phyloP scores from a whole-genome alignment of 2,888 invertebrate species.

The Heteromurus nitidus region DNA sequence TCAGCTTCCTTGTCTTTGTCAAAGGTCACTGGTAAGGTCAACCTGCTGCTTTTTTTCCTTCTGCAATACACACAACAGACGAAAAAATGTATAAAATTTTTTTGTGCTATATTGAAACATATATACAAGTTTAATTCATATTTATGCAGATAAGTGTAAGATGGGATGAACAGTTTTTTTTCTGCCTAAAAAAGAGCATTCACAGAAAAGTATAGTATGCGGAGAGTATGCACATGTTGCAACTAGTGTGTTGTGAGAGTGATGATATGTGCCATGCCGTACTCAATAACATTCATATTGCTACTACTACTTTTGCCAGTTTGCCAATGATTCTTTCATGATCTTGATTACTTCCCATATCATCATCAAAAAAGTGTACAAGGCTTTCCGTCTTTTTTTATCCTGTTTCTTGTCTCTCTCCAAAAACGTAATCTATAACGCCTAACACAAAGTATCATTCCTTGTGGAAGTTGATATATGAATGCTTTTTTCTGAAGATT shows the following conservation, averaged over 20 bases:
- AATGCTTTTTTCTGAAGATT: no score
- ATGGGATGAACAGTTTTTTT: slow-evolving; percentile 8
- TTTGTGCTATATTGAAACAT: neutral
- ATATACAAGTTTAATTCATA: slow-evolving; percentile 14
- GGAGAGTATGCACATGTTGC: neutral
- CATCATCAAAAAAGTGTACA: slow-evolving; percentile 49
- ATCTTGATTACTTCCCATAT: slow-evolving; percentile 47
- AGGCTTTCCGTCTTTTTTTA: slow-evolving; percentile 64
- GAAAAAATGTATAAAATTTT: neutral
- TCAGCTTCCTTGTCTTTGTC: slow-evolving; percentile 66
- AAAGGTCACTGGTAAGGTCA: slow-evolving; percentile 65
- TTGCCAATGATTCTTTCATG: slow-evolving; percentile 23
- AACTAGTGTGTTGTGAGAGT: neutral
- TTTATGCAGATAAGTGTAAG: neutral
- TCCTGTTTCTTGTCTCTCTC: slow-evolving; percentile 22
- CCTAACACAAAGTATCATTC: no score
- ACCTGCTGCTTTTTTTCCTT: slow-evolving; percentile 53
- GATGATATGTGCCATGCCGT: slow-evolving; percentile 17
- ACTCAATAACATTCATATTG: slow-evolving; percentile 51
- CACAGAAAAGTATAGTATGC: neutral
- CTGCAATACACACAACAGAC: slow-evolving; percentile 10
- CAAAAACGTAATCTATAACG: no score
- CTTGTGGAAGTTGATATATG: no score
- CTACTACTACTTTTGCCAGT: no score
- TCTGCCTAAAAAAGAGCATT: slow-evolving; percentile 13